These are phyloP conservation scores for Macaria notata DNA, from an alignment of 2,888 invertebrate genomes.

Conservation along the genomic window DNA sequence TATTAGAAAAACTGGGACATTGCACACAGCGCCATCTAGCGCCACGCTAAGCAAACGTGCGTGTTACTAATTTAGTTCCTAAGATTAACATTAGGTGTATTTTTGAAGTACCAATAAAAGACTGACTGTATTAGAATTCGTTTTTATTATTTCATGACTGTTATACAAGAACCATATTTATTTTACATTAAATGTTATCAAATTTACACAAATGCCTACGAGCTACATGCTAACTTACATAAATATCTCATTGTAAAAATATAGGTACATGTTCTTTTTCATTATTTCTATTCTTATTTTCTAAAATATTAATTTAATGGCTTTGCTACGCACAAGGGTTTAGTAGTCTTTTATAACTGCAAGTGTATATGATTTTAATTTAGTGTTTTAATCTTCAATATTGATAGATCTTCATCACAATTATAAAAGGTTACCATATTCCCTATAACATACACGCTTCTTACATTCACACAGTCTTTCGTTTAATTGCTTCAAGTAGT, in stretches of 20 bases:
- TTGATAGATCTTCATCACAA: too few relatives aligned
- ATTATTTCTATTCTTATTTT: slow-evolving; percentile 40
- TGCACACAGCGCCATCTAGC: too few relatives aligned
- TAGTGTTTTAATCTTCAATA: too few relatives aligned
- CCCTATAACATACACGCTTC: too few relatives aligned
- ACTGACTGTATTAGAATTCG: slow-evolving; percentile 67
- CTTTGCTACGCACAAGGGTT: slow-evolving; percentile 21
- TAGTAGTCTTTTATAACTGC: slow-evolving; percentile 3
- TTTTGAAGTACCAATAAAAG: slow-evolving; percentile 57
- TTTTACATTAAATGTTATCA: slow-evolving; percentile 64
- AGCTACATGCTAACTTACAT: slow-evolving; percentile 59
- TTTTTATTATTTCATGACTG: slow-evolving; percentile 69
- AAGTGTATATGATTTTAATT: neutral
- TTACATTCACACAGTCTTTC: slow-evolving; percentile 65
- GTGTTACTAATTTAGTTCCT: neutral
- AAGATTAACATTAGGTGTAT: slow-evolving; percentile 2
- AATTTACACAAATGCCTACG: slow-evolving; percentile 74
- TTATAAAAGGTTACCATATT: too few relatives aligned
- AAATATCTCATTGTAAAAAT: slow-evolving; percentile 76
- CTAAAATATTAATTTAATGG: slow-evolving; percentile 32
- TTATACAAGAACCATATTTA: slow-evolving; percentile 52
- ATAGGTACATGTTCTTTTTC: slow-evolving; percentile 64
- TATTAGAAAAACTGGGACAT: too few relatives aligned
- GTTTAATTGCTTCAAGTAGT: slow-evolving; percentile 57
- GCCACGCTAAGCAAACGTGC: neutral